A percentile compares a stretch with the other conserved stretches of the same genome.
phyloP scores from a whole-genome alignment of 53 echinoderm and acorn worm species.

The Apostichopus leukothele region DNA sequence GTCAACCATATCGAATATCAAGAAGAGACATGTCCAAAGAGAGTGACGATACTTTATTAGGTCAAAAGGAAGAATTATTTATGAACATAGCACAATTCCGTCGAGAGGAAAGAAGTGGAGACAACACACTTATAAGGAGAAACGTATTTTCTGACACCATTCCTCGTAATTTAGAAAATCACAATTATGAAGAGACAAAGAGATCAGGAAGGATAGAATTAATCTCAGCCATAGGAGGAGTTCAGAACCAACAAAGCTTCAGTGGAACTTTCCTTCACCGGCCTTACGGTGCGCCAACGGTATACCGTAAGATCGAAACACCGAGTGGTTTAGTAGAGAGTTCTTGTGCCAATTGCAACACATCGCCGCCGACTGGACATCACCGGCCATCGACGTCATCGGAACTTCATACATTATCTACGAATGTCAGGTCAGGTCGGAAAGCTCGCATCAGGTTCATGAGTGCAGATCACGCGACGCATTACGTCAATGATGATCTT shows the following conservation, averaged over 20 bases:
- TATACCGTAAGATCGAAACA: background rate
- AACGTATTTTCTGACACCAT: background rate
- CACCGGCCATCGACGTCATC: background rate
- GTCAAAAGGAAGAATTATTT: background rate
- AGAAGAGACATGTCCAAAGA: background rate
- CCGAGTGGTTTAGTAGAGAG: background rate
- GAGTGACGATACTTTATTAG: background rate
- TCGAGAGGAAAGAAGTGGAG: background rate
- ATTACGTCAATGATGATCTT: background rate
- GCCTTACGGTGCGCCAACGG: background rate
- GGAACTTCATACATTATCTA: background rate
- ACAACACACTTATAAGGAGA: background rate
- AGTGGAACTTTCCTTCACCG: background rate
- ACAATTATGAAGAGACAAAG: background rate
- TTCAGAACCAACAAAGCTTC: background rate
- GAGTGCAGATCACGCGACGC: background rate
- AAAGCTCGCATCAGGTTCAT: background rate
- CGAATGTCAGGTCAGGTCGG: background rate
- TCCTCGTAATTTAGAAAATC: background rate
- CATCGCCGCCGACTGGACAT: background rate
- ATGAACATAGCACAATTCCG: background rate
- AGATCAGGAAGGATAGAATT: background rate
- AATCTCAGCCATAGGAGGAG: background rate
- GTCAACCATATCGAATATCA: too few species aligned
- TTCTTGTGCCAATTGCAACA: background rate